Conservation (phyloP, 2,888 invertebrate species). For the Ophonus ardosiacus region DNA sequence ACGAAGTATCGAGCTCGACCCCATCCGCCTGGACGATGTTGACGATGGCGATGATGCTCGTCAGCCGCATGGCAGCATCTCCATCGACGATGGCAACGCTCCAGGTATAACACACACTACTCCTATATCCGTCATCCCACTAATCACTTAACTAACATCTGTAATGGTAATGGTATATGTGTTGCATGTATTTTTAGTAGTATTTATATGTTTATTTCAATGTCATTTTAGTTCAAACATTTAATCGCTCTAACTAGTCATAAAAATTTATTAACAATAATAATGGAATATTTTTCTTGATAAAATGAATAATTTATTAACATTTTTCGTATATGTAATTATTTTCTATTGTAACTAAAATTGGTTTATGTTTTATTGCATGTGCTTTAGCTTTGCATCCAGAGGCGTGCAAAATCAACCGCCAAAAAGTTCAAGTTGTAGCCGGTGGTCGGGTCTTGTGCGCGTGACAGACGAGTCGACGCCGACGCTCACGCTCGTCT, state of each 20-base stretch:
- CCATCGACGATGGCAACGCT: neutral
- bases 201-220: neutral
- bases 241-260: neutral
- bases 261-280: too few species aligned
- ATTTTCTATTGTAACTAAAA: neutral
- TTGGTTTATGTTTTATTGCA: neutral
- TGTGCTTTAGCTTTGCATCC: neutral
- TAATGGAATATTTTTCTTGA: too few species aligned
- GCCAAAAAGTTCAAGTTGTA: conserved; percentile 14
- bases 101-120: conserved; percentile 29
- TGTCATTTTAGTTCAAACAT: neutral
- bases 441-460: conserved; percentile 18
- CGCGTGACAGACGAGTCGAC: conserved; percentile 30
- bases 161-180: neutral
- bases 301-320: too few species aligned
- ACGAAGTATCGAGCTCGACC: conserved; percentile 39
- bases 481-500: conserved; percentile 43
- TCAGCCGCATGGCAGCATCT: neutral
- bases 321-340: neutral
- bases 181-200: neutral
- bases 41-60: neutral
- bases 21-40: conserved; percentile 18
- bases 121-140: neutral
- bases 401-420: conserved; percentile 4
- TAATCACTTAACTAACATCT: neutral